Evolutionary conservation across 2,113 vertebrate genomes (phyloP).

Genomic region (Elaphurus davidianus): DNA sequence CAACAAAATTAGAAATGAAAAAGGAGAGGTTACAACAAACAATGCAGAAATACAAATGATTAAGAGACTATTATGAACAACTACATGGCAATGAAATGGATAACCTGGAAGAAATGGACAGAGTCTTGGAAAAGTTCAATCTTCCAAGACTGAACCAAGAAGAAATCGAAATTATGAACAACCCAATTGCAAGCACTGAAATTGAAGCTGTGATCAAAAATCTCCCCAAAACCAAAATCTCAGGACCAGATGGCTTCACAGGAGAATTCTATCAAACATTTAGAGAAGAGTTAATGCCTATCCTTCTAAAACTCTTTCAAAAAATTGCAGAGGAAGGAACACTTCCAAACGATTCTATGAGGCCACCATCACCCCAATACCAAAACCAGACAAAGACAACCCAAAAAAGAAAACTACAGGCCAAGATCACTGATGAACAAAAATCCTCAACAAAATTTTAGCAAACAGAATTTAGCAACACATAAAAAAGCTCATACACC

Average conservation of each 20-base stretch:
- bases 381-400: background rate
- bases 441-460: background rate
- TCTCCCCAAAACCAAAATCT: background rate
- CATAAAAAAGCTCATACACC: background rate
- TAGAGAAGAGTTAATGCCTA: background rate
- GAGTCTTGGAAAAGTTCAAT: background rate
- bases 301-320: background rate
- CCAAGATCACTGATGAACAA: background rate
- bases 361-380: background rate
- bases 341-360: background rate
- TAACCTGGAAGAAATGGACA: background rate
- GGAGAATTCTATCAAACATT: background rate
- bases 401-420: background rate
- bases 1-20: background rate
- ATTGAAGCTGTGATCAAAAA: background rate
- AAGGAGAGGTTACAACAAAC: background rate
- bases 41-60: background rate
- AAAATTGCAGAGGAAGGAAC: background rate
- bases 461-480: background rate
- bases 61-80: background rate
- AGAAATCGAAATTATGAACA: background rate
- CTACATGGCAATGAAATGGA: background rate
- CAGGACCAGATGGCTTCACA: background rate
- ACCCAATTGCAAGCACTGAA: background rate
- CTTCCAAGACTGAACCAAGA: background rate